phyloP scores from a whole-genome alignment of 2,797 vertebrate species.

The Clamator glandarius region DNA sequence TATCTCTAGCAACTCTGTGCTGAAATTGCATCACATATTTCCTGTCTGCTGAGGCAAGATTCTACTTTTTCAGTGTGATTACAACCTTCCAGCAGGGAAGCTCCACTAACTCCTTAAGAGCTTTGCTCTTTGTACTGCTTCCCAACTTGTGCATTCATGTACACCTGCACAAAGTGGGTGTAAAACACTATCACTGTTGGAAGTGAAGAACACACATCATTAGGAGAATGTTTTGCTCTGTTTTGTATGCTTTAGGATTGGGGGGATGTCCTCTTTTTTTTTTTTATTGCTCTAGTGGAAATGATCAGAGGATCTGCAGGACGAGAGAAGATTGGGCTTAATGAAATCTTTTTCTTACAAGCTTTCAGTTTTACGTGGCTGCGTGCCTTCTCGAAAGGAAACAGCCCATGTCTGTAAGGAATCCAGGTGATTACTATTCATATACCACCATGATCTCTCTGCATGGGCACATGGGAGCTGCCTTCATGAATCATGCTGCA shows the following conservation, averaged over 20 bases:
- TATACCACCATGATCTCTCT: slow-evolving; percentile 22
- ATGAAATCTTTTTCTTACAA: neutral
- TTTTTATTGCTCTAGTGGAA: slow-evolving; percentile 29
- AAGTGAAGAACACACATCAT: neutral
- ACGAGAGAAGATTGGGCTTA: neutral
- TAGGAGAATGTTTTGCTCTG: slow-evolving; percentile 32
- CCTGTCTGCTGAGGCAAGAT: slow-evolving; percentile 34
- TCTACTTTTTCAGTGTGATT: slow-evolving; percentile 33
- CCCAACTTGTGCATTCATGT: neutral
- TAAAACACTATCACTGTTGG: neutral
- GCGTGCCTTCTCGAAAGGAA: slow-evolving; percentile 25
- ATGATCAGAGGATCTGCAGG: slow-evolving; percentile 30
- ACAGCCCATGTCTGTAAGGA: slow-evolving; percentile 42
- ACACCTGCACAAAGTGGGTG: slow-evolving; percentile 9
- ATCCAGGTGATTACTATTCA: slow-evolving; percentile 42
- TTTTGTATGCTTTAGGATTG: slow-evolving; percentile 48
- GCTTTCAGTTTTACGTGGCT: slow-evolving; percentile 42
- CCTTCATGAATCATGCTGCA: slow-evolving; percentile 23
- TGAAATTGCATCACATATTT: slow-evolving; percentile 51
- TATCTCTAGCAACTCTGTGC: slow-evolving; percentile 29
- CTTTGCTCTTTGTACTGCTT: neutral
- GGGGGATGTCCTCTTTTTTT: neutral
- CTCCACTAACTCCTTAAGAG: slow-evolving; percentile 38
- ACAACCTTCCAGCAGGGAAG: slow-evolving; percentile 57
- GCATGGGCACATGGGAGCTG: slow-evolving; percentile 19